These are phyloP conservation scores for Hypomesus transpacificus DNA, from an alignment of 2,113 vertebrate genomes.

Conservation along the genomic window DNA sequence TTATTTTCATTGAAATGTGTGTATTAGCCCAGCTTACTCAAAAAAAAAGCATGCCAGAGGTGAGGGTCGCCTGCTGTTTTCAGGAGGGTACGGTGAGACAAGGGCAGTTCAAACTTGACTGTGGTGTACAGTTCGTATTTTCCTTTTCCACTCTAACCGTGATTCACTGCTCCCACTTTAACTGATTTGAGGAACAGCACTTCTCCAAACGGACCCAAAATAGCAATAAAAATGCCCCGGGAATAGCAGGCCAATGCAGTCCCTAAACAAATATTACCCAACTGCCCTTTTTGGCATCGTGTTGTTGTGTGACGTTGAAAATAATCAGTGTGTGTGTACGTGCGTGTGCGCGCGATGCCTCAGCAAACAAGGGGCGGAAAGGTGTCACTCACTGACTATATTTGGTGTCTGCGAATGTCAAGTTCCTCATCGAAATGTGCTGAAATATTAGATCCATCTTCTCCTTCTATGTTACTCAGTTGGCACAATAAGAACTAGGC, in stretches of 20 bases:
- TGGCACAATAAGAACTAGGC: too few relatives aligned
- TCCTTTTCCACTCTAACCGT: neutral
- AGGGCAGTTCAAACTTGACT: neutral
- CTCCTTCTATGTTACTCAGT: too few relatives aligned
- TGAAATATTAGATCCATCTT: neutral
- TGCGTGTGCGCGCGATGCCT: neutral
- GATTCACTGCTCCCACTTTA: neutral
- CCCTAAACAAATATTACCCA: too few relatives aligned
- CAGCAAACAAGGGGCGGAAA: neutral
- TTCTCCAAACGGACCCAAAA: neutral
- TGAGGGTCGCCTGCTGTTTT: too few relatives aligned
- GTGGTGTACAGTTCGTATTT: too few relatives aligned
- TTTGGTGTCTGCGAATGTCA: neutral
- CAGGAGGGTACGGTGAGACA: neutral
- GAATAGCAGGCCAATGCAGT: slow-evolving; percentile 9
- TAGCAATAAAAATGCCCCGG: neutral
- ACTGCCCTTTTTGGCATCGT: neutral
- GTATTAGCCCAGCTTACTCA: too few relatives aligned
- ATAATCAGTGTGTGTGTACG: neutral
- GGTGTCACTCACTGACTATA: neutral
- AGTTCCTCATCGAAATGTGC: neutral
- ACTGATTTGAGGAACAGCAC: neutral
- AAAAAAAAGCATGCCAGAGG: too few relatives aligned
- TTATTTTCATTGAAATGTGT: too few relatives aligned
- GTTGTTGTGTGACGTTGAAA: slow-evolving; percentile 1